Conservation (phyloP, 1,140 invertebrate species). For the Heterodera carotae region DNA sequence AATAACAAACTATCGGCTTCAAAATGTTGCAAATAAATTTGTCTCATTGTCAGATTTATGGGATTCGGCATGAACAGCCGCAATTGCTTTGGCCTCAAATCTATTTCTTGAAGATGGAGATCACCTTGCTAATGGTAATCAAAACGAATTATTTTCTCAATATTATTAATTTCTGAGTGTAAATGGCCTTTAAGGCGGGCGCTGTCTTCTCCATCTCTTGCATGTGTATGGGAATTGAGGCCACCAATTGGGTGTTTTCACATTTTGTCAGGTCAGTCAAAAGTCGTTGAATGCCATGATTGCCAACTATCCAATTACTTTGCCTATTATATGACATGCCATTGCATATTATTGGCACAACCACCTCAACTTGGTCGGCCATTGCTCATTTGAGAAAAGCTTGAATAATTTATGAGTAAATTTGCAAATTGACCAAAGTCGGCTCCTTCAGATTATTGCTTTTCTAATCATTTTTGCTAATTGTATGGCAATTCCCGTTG, state of each 20-base stretch:
- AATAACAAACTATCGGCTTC: too few relatives aligned
- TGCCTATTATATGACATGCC: too few relatives aligned
- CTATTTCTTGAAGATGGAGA: constrained; percentile 55
- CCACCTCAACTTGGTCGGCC: too few relatives aligned
- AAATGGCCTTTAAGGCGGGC: constrained; percentile 32
- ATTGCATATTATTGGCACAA: too few relatives aligned
- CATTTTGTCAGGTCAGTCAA: constrained; percentile 54
- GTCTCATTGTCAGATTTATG: constrained; percentile 40
- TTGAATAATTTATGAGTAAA: constrained; percentile 31
- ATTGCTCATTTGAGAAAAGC: too few relatives aligned
- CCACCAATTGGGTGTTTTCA: constrained; percentile 47
- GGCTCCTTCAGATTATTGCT: not conserved
- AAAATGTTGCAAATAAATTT: too few relatives aligned
- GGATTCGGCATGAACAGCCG: constrained; percentile 53
- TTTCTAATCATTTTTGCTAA: constrained; percentile 30
- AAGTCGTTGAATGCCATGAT: too few relatives aligned
- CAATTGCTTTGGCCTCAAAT: constrained; percentile 51
- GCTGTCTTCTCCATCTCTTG: constrained; percentile 54
- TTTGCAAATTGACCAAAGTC: constrained; percentile 9
- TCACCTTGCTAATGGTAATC: constrained; percentile 47
- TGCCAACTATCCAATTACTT: too few relatives aligned
- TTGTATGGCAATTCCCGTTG: constrained; percentile 31
- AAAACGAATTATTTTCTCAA: not conserved
- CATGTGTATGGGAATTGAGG: constrained; percentile 58
- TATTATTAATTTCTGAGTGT: too few relatives aligned